phyloP scores from a whole-genome alignment of 1,140 invertebrate genomes.

The Trachymyrmex cornetzi region DNA sequence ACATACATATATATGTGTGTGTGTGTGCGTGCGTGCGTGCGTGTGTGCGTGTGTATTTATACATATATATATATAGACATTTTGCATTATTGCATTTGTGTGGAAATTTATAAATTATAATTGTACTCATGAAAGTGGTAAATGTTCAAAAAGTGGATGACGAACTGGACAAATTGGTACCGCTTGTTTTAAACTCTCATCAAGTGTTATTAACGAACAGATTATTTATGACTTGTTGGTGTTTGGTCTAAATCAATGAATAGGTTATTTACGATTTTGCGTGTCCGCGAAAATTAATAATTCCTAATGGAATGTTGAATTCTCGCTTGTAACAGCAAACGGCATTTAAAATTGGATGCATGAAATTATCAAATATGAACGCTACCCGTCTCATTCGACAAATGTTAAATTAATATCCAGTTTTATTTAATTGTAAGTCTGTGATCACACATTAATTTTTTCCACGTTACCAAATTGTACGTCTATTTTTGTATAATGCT shows the following conservation, averaged over 20 bases:
- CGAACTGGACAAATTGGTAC: not conserved
- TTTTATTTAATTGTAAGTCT: constrained; percentile 17
- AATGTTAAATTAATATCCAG: not conserved
- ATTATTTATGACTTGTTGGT: constrained; percentile 32
- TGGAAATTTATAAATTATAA: constrained; percentile 8
- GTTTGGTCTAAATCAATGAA: constrained; percentile 41
- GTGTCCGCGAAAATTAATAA: constrained; percentile 50
- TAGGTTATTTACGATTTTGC: constrained; percentile 46
- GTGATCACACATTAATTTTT: not conserved
- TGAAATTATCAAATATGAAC: not conserved
- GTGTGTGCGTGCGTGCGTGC: no score
- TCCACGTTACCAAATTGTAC: not conserved
- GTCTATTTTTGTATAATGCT: not conserved
- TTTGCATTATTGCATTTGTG: not conserved
- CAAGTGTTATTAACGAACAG: constrained; percentile 41
- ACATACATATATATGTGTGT: no score
- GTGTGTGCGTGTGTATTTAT: no score
- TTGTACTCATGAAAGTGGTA: not conserved
- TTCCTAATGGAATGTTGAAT: constrained; percentile 29
- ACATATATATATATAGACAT: not conserved
- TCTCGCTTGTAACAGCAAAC: constrained; percentile 9
- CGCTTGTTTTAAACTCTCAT: constrained; percentile 39
- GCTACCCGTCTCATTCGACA: not conserved
- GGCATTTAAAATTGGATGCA: constrained; percentile 47
- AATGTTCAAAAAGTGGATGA: constrained; percentile 7